Conservation (phyloP, 2,888 invertebrate genomes). For the Dinocampus coccinellae region DNA sequence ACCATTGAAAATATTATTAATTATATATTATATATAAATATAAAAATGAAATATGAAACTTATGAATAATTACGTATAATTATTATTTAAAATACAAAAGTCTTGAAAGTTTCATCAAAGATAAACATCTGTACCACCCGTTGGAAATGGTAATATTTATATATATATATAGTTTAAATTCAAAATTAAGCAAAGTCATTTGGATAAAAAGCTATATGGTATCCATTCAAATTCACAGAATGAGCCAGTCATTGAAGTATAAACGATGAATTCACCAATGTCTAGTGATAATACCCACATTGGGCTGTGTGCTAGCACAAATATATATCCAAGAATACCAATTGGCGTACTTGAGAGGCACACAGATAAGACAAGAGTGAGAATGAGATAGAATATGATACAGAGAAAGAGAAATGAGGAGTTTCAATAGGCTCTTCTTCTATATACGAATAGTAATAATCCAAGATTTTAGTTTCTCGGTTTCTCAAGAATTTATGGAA, state of each 20-base stretch:
- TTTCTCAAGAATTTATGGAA: conserved; percentile 47
- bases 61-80: not conserved
- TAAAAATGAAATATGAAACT: not conserved
- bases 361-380: conserved; percentile 10
- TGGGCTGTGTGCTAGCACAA: not conserved
- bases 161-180: not conserved
- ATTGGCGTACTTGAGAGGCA: not conserved
- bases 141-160: conserved; percentile 2
- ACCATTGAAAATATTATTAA: not conserved
- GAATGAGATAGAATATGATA: not conserved
- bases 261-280: conserved; percentile 17
- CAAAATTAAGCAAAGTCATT: not conserved
- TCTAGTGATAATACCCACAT: conserved; percentile 10
- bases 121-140: conserved; percentile 3
- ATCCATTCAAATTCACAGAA: not conserved
- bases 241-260: conserved; percentile 13
- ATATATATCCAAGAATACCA: conserved; percentile 5
- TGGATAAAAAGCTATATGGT: not conserved
- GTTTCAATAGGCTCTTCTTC: conserved; percentile 25
- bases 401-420: not conserved
- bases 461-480: conserved; percentile 46
- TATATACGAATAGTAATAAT: conserved; percentile 37
- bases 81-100: not conserved
- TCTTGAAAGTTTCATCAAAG: not conserved
- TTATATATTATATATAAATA: not conserved